A percentile compares a stretch with the other conserved stretches of the same genome.
These are phyloP conservation scores for Pampus argenteus DNA, from an alignment of 2,797 vertebrate species.

Conservation along the genomic window DNA sequence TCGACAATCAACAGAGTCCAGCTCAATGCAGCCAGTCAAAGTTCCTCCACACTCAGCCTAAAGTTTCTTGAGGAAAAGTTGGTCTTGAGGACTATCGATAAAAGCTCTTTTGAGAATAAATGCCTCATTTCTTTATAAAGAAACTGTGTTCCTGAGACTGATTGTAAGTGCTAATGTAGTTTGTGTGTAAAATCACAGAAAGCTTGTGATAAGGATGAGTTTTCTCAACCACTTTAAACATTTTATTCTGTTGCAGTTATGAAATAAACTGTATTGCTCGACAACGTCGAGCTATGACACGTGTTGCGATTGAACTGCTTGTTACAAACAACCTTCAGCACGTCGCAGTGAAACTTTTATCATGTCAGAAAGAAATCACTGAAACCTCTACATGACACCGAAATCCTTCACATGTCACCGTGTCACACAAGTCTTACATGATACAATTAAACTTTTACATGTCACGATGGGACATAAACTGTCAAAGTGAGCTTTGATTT, in stretches of 20 bases:
- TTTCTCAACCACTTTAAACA: neutral
- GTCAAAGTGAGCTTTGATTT: too few species aligned
- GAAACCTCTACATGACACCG: too few species aligned
- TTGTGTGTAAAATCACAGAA: neutral
- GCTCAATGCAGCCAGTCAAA: neutral
- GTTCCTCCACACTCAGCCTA: neutral
- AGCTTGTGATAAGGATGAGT: neutral
- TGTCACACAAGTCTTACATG: too few species aligned
- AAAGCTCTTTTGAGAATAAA: neutral
- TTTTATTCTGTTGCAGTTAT: neutral
- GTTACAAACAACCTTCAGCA: neutral
- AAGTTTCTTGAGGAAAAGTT: neutral
- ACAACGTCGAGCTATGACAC: too few species aligned
- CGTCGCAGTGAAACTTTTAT: neutral
- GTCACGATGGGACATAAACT: too few species aligned
- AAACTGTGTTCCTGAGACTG: neutral
- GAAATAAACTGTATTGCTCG: neutral
- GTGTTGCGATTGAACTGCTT: too few species aligned
- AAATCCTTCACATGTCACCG: too few species aligned
- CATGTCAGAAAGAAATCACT: too few species aligned
- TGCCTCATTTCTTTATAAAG: constrained; percentile 1
- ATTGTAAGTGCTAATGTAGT: neutral
- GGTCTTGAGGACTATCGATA: constrained; percentile 8
- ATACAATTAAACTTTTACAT: too few species aligned
- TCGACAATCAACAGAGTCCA: neutral